Conservation (phyloP, 2,888 invertebrate genomes). For the Cataglyphis albicans region DNA sequence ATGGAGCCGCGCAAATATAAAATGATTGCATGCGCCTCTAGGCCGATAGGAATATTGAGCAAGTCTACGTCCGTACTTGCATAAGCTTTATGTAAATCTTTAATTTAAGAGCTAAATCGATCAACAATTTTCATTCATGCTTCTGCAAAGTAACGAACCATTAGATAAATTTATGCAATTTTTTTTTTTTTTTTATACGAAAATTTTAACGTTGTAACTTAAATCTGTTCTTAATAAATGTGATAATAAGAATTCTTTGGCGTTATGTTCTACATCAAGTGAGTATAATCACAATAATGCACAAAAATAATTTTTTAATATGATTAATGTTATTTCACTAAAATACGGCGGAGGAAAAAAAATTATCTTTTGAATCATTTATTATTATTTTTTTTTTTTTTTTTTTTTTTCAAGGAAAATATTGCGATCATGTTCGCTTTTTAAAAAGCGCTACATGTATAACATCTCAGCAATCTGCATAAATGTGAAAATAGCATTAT, state of each 20-base stretch:
- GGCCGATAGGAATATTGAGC: constrained; percentile 49
- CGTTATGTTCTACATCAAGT: neutral
- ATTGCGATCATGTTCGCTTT: neutral
- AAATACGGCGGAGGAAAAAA: neutral
- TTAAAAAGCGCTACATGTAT: constrained; percentile 5
- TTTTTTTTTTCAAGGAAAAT: neutral
- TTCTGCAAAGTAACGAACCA: constrained; percentile 14
- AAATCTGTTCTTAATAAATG: neutral
- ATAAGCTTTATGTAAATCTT: constrained; percentile 52
- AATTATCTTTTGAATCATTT: neutral
- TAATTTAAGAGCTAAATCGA: constrained; percentile 43
- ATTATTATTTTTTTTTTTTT: neutral
- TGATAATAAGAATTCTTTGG: neutral
- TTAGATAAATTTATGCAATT: constrained; percentile 3
- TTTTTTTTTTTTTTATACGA: neutral
- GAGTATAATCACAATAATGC: neutral
- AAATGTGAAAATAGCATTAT: constrained; percentile 26
- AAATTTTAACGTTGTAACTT: neutral
- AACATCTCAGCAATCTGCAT: neutral
- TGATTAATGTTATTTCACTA: neutral
- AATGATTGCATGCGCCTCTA: constrained; percentile 39
- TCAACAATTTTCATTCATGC: neutral
- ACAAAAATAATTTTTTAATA: neutral
- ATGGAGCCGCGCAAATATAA: constrained; percentile 53
- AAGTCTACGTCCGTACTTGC: constrained; percentile 16